A percentile compares a stretch with the other conserved stretches of the same genome.
phyloP scores from a whole-genome alignment of 2,113 vertebrate species.

The Bungarus multicinctus region DNA sequence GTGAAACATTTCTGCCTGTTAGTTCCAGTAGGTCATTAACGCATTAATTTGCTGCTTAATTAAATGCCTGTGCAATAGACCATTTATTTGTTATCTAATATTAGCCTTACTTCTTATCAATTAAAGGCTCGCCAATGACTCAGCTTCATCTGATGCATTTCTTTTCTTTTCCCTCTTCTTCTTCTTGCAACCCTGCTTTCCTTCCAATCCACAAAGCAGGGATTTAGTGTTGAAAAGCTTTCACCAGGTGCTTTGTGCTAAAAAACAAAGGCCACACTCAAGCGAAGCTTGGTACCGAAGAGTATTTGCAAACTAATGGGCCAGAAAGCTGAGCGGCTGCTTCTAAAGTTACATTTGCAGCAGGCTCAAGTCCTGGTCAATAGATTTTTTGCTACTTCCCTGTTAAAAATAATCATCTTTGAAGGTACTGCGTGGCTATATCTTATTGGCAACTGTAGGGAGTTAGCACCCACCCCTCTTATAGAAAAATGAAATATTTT shows the following conservation, averaged over 20 bases:
- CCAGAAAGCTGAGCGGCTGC: neutral
- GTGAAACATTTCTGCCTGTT: slow-evolving; percentile 81
- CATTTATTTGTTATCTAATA: slow-evolving; percentile 88
- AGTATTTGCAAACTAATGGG: slow-evolving; percentile 8
- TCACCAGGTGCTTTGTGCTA: slow-evolving; percentile 39
- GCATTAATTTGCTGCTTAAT: slow-evolving; percentile 87
- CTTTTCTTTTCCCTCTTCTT: neutral
- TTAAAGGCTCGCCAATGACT: slow-evolving; percentile 82
- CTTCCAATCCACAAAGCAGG: slow-evolving; percentile 74
- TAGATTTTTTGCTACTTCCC: neutral
- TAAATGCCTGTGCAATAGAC: slow-evolving; percentile 86
- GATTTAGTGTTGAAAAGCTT: slow-evolving; percentile 47
- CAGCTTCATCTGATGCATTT: slow-evolving; percentile 66
- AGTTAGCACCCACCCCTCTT: no score
- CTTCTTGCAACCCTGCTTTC: slow-evolving; percentile 49
- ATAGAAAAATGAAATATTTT: no score
- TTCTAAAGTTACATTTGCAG: neutral
- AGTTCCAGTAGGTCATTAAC: slow-evolving; percentile 85
- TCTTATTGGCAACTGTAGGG: no score
- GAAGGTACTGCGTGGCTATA: neutral
- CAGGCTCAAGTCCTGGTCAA: neutral
- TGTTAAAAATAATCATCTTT: neutral
- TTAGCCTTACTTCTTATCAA: slow-evolving; percentile 87
- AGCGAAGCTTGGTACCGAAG: neutral
- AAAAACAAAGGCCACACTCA: neutral